phyloP scores from a whole-genome alignment of 2,888 invertebrate species.

The Amiota minor region DNA sequence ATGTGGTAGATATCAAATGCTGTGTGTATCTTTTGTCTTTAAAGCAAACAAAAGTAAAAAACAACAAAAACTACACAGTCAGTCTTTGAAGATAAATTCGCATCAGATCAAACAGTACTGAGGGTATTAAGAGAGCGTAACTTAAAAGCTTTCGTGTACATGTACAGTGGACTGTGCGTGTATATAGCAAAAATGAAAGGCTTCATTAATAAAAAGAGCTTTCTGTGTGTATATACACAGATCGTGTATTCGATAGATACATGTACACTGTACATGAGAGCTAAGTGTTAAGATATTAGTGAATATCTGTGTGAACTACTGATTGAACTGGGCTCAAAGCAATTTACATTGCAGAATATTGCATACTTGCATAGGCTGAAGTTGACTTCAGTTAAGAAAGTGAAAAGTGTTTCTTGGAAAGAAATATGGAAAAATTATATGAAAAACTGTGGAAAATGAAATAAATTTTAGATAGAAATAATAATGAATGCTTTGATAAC shows the following conservation, averaged over 20 bases:
- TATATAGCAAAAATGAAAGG: slow-evolving; percentile 24
- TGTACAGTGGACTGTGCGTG: neutral
- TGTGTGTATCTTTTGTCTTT: neutral
- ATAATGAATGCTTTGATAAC: too few species aligned
- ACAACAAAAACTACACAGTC: too few species aligned
- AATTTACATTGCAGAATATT: neutral
- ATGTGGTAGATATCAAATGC: neutral
- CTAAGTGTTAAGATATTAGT: slow-evolving; percentile 16
- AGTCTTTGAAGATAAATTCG: slow-evolving; percentile 12
- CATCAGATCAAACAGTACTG: slow-evolving; percentile 24
- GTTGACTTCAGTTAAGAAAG: neutral
- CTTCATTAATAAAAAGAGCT: slow-evolving; percentile 39
- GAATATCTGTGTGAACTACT: slow-evolving; percentile 14
- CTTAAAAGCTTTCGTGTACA: slow-evolving; percentile 25
- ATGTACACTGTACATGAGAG: slow-evolving; percentile 43
- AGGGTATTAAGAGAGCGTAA: slow-evolving; percentile 10
- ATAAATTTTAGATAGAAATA: too few species aligned
- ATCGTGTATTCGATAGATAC: slow-evolving; percentile 36
- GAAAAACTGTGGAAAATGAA: too few species aligned
- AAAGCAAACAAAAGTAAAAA: too few species aligned
- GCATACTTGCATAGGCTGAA: neutral
- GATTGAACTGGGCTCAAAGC: neutral
- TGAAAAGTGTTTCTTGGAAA: neutral
- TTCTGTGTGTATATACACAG: slow-evolving; percentile 45
- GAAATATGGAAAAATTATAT: neutral